Evolutionary conservation across 2,888 invertebrate species (phyloP), one percentile per base, ranked within the genome.

Genomic region (Conchocele bisecta): DNA sequence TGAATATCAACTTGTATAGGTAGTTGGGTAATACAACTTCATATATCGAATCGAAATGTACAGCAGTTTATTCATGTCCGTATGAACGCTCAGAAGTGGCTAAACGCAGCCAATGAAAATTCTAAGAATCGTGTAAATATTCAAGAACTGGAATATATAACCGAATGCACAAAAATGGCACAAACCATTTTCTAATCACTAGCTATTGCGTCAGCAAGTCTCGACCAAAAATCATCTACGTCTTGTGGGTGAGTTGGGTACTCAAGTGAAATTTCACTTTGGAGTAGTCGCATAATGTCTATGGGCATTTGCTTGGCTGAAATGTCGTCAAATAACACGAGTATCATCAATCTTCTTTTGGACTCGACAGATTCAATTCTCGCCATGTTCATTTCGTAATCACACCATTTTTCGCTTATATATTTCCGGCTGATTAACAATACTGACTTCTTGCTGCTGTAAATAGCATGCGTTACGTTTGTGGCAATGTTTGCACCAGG

Each of bases 381-480:
- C 13, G 75, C 76, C 71, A 77, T 77, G 51, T 80, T 66, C 37
- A 75, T 53, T 57, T 80, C 76, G 51, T 77, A 77, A 54, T 66
- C 66, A 37, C 75, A 77, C 79, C 75, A 76, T 6, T 33, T 64
- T 17, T 68, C 71, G 7, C 48, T 56, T 28, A 79, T 26, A 31
- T 67, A 80, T 0, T 50, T 46, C 11, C 53, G 50, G 54, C 67
- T 51, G 5, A 80, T 24, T 0, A 80, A 46, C 9, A 77, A 58
- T 7, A 80, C 67, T 3, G 69, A 54, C 33, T 76, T 76, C 42
- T 53, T 65, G 46, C 76, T 70, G 51, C 46, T 67, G 17, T 57
- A 46, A 6, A 80, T 77, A 2, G 69, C 80, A 24, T 77, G 69
- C 3, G 58, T 66, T n/a, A 80, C 70, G 51, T 72, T 75, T 42